phyloP scores from a whole-genome alignment of 2,797 vertebrate genomes.

The Huso huso region DNA sequence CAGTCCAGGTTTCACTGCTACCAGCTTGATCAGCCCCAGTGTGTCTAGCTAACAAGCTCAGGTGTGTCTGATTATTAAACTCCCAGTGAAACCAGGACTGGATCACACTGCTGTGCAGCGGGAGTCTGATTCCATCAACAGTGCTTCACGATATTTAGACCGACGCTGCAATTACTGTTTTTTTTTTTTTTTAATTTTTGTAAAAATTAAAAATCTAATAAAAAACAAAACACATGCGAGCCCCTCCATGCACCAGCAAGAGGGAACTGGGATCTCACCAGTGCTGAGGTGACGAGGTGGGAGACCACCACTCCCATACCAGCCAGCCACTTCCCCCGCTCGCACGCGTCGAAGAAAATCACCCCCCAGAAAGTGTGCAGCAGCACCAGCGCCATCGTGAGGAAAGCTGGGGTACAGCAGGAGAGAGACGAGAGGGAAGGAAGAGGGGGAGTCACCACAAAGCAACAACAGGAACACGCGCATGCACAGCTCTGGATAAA shows the following conservation, averaged over 20 bases:
- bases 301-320: constrained; percentile 45
- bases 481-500: no score
- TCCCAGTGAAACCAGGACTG: no score
- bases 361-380: constrained; percentile 64
- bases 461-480: no score
- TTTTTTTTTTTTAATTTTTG: no score
- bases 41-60: no score
- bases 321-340: constrained; percentile 42
- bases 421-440: constrained; percentile 8
- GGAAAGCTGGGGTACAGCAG: constrained; percentile 42
- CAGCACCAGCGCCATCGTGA: constrained; percentile 59
- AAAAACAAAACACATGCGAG: background rate
- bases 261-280: constrained; percentile 45
- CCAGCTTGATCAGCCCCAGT: no score
- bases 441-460: background rate
- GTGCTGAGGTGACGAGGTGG: constrained; percentile 53
- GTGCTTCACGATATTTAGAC: no score
- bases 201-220: background rate
- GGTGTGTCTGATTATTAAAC: no score
- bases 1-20: no score
- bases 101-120: no score
- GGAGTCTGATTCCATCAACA: background rate
- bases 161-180: no score
- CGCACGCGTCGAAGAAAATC: constrained; percentile 60
- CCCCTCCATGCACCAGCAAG: background rate